Base-by-base conservation (phyloP, 1,140 invertebrate species). In the Chironomus striatipennis region DNA sequence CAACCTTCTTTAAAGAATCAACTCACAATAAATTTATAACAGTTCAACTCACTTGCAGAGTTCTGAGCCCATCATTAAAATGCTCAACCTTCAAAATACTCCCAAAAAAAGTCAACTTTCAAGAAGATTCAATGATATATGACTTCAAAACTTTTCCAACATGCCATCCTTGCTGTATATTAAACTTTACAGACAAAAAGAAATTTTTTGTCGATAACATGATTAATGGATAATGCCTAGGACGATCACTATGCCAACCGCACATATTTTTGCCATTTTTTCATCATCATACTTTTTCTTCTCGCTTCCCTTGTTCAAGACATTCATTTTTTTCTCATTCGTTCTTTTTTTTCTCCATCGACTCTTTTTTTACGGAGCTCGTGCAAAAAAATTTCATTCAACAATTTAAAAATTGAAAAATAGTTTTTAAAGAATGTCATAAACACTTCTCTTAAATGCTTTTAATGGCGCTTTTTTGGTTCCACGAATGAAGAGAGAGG, bases 371-470 rank as follows among this genome's bases (percentile, higher is more conserved):
- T 57, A 12, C n/a, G 3, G 18, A 18, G 17, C 17, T 70, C 17
- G 17, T 18, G n/a, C n/a, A 18, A 21, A 20, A 21, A 21, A 70
- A 20, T 21, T 70, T 21, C 65, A 70, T 70, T 70, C 65, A 70
- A 70, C 65, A 70, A 20, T 70, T 70, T 70, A 21, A 70, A n/a
- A 70, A 70, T 70, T 70, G 65, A 70, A 70, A 70, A 70, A 70
- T 70, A 70, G 65, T 70, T 70, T 70, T 70, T 70, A 70, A 70
- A 70, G 65, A 70, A 70, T 70, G 65, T 70, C 65, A 70, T 20
- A 70, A 70, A 21, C 65, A 70, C 65, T 18, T 57, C 47, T 15
- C 47, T 57, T 34, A 57, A 57, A 57, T 57, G 47, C 12, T 57
- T 57, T 57, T 57, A 57, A 57, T 57, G 47, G 47, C 47, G 12